Evolutionary conservation across 1,140 invertebrate genomes (phyloP), one percentile per base, ranked within the genome.

Genomic region (Drosophila subobscura): DNA sequence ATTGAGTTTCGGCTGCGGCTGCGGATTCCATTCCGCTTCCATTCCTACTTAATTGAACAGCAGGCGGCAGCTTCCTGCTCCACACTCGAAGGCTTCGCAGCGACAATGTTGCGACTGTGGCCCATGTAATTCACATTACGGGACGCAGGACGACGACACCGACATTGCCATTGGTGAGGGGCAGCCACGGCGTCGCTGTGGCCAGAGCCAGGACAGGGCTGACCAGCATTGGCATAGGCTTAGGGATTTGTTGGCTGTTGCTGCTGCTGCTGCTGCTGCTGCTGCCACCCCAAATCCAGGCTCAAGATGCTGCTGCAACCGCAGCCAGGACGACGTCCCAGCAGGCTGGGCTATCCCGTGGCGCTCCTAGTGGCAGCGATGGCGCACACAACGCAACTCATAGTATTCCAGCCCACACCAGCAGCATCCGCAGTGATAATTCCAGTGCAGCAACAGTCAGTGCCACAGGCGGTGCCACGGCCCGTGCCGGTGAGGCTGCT

Each of bases 181-280:
- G 78, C 78, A 64, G 81, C 81, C 78, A 72, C 83, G 81, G 81
- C 81, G 83, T 88, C 81, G 83, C 80, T 88, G 81, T 85, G 81
- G 81, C 81, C 77, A 66, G 81, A 68, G 56, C 66, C 84, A 66
- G 83, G 77, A 60, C 63, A 79, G 65, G 83, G 81, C 63, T 72
- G 80, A 85, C 71, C 81, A 67, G 61, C 58, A 77, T 50, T 61
- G 63, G 72, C 58, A 71, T 59, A 65, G 58, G 72, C 59, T 58
- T 72, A 29, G 57, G 74, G 71, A 60, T 51, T 37, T 56, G 65
- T 54, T 54, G 67, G 66, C 58, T 59, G 37, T 61, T 70, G 51
- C 47, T 76, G 42, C 58, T 77, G 50, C 50, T 54, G 68, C 47
- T 56, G 37, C 40, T 63, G 49, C 65, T 63, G 70, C 59, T 66